Conservation (phyloP, 2,797 vertebrate genomes). For the Enteromius argenteus region DNA sequence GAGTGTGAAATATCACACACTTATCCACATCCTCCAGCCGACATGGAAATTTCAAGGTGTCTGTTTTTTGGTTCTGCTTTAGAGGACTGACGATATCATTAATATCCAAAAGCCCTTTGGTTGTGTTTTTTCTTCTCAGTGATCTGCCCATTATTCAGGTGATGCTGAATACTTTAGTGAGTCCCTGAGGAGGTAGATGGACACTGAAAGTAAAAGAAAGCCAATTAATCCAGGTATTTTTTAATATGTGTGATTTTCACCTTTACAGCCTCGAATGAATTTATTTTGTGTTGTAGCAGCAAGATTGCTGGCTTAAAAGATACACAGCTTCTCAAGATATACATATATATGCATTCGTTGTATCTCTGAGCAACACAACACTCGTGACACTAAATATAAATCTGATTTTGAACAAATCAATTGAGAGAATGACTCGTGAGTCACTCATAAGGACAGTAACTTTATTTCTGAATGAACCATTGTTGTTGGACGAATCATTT, state of each 20-base stretch:
- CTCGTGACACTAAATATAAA: background rate
- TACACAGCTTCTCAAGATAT: background rate
- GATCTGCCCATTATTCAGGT: constrained; percentile 36
- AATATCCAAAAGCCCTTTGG: constrained; percentile 39
- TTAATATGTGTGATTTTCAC: background rate
- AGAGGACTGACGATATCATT: constrained; percentile 53
- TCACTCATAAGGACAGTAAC: background rate
- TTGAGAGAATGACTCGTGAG: background rate
- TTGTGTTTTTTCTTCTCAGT: constrained; percentile 42
- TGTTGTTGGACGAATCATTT: background rate
- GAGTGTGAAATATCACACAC: constrained; percentile 81
- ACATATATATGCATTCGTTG: background rate
- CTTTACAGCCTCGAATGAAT: background rate
- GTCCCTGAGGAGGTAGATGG: background rate
- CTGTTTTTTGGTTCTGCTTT: constrained; percentile 63
- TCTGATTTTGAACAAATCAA: background rate
- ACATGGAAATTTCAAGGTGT: constrained; percentile 77
- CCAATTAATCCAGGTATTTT: background rate
- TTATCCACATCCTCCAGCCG: constrained; percentile 83
- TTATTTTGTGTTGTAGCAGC: background rate
- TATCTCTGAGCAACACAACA: background rate
- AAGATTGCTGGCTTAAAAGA: background rate
- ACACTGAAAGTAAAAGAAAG: constrained; percentile 3
- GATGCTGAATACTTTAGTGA: constrained; percentile 10
- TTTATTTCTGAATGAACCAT: background rate